These are phyloP conservation scores for Columba guinea DNA, from an alignment of 2,797 vertebrate genomes.

Conservation along the genomic window DNA sequence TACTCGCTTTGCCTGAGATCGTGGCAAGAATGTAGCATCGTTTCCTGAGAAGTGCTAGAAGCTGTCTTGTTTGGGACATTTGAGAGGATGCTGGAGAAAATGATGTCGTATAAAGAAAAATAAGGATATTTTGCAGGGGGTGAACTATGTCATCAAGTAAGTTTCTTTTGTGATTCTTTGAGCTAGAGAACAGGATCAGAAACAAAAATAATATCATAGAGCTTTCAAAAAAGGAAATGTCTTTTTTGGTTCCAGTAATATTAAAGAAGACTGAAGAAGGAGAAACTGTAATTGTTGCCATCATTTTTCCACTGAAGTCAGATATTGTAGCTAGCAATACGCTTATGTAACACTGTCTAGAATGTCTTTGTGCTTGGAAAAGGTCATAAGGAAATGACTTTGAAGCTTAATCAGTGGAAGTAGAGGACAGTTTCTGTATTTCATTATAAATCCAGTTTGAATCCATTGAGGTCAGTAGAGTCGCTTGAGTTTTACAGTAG, in stretches of 20 bases:
- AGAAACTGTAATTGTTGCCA: background rate
- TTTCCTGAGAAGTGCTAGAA: background rate
- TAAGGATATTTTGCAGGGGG: background rate
- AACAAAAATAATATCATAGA: background rate
- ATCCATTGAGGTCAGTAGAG: background rate
- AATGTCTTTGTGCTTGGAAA: conserved; percentile 18
- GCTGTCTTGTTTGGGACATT: background rate
- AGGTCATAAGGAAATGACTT: conserved; percentile 22
- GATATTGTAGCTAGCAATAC: background rate
- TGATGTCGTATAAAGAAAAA: background rate
- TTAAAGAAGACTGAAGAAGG: background rate
- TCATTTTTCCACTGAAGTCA: background rate
- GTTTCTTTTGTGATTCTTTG: background rate
- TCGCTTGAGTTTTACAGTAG: background rate
- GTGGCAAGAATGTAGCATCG: background rate
- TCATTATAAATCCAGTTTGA: conserved; percentile 14
- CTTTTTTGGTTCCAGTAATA: background rate
- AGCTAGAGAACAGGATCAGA: background rate
- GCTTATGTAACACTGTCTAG: background rate
- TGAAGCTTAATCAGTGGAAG: conserved; percentile 2
- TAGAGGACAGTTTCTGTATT: background rate
- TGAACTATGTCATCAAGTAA: background rate
- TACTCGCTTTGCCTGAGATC: background rate
- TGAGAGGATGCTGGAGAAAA: background rate
- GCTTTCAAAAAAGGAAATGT: background rate